A percentile compares a stretch with the other conserved stretches of the same genome.
Conservation (phyloP, 2,113 vertebrate species). For the Pongo abelii region DNA sequence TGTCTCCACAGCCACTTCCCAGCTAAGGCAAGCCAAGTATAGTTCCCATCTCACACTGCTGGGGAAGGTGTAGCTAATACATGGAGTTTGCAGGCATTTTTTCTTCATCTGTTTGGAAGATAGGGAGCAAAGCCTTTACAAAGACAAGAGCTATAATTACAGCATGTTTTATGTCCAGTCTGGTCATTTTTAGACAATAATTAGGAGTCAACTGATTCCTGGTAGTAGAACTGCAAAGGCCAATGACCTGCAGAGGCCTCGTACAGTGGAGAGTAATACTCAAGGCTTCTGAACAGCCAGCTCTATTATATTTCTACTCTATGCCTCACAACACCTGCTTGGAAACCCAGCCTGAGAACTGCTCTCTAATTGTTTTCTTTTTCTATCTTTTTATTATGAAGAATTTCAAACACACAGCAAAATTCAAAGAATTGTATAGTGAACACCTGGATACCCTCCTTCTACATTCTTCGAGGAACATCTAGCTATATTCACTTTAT, state of each 20-base stretch:
- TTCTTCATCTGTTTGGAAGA: slow-evolving; percentile 26
- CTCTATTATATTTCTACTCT: neutral
- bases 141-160: neutral
- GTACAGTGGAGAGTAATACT: neutral
- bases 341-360: neutral
- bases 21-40: neutral
- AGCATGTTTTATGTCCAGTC: neutral
- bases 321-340: neutral
- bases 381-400: neutral
- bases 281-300: neutral
- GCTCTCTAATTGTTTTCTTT: neutral
- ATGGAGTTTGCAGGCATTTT: neutral
- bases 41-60: neutral
- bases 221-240: neutral
- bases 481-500: neutral
- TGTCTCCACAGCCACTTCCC: neutral
- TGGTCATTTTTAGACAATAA: neutral
- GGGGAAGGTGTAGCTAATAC: neutral
- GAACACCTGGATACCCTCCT: neutral
- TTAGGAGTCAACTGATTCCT: neutral
- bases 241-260: neutral
- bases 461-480: neutral
- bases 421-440: neutral
- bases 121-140: neutral
- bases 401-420: neutral